phyloP scores from a whole-genome alignment of 2,888 invertebrate genomes.

The Caenorhabditis japonica region DNA sequence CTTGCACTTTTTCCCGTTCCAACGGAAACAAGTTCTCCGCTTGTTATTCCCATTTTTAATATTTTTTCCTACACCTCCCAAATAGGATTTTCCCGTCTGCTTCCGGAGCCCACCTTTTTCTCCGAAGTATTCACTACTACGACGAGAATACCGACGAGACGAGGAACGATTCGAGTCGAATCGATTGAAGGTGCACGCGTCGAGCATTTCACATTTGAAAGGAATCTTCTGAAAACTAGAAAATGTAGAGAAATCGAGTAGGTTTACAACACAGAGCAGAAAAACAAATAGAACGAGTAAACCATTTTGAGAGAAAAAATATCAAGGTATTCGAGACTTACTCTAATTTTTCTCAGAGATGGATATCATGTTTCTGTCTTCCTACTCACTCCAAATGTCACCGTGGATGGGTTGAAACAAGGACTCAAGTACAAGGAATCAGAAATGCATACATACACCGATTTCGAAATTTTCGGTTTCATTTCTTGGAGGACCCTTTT shows the following conservation, averaged over 20 bases:
- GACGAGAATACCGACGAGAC: constrained; percentile 45
- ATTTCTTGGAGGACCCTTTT: too few species aligned
- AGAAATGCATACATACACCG: constrained; percentile 21
- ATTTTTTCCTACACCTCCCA: too few species aligned
- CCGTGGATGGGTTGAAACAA: neutral
- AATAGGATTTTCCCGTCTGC: too few species aligned
- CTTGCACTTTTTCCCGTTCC: constrained; percentile 20
- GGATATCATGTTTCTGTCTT: too few species aligned
- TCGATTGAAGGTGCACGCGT: constrained; percentile 54
- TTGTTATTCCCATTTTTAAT: too few species aligned
- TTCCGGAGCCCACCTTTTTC: constrained; percentile 64
- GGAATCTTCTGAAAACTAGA: constrained; percentile 7
- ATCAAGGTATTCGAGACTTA: too few species aligned
- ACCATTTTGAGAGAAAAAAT: too few species aligned
- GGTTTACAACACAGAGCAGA: constrained; percentile 6
- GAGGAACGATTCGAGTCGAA: constrained; percentile 60
- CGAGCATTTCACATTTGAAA: constrained; percentile 48
- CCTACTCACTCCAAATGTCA: too few species aligned
- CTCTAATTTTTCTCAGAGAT: too few species aligned
- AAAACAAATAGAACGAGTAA: too few species aligned
- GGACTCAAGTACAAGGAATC: constrained; percentile 1
- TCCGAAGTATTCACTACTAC: constrained; percentile 59
- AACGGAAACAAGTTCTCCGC: constrained; percentile 33
- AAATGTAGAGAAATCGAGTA: constrained; percentile 8
- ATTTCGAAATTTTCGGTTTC: too few species aligned